Conservation (phyloP, 1,140 invertebrate genomes). For the Teleopsis dalmanni region DNA sequence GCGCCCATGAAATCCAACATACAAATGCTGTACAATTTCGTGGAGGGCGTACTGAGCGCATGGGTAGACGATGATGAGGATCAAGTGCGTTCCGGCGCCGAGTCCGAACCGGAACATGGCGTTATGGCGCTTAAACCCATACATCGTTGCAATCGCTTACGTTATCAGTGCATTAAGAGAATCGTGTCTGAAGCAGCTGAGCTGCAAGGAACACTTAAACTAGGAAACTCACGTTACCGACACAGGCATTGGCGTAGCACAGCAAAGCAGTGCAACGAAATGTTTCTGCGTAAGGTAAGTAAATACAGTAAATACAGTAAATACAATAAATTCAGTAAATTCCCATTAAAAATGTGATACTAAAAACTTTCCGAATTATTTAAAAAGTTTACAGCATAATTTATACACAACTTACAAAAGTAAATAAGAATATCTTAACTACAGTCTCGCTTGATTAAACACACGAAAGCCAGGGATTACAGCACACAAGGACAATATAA, state of each 20-base stretch:
- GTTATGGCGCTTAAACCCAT: constrained; percentile 54
- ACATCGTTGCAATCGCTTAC: constrained; percentile 56
- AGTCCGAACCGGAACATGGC: constrained; percentile 56
- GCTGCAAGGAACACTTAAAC: constrained; percentile 52
- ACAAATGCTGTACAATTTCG: constrained; percentile 68
- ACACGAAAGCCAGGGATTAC: no score
- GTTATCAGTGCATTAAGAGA: constrained; percentile 55
- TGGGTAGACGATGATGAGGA: constrained; percentile 62
- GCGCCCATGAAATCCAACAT: constrained; percentile 58
- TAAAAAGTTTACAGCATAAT: no score
- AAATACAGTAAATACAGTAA: not conserved
- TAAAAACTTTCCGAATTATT: no score
- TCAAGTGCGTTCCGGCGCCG: constrained; percentile 53
- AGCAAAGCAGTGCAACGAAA: constrained; percentile 64
- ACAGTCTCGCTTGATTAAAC: no score
- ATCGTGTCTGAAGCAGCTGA: constrained; percentile 59
- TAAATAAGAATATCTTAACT: no score
- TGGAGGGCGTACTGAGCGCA: constrained; percentile 60
- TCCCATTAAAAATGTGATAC: no score
- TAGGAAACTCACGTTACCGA: constrained; percentile 57
- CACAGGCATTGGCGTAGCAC: constrained; percentile 68
- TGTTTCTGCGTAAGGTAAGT: constrained; percentile 65
- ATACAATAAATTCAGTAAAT: no score
- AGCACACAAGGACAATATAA: no score
- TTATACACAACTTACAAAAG: no score